These are phyloP conservation scores for Cinclus mexicanus DNA, from an alignment of 2,113 vertebrate genomes.

Conservation along the genomic window DNA sequence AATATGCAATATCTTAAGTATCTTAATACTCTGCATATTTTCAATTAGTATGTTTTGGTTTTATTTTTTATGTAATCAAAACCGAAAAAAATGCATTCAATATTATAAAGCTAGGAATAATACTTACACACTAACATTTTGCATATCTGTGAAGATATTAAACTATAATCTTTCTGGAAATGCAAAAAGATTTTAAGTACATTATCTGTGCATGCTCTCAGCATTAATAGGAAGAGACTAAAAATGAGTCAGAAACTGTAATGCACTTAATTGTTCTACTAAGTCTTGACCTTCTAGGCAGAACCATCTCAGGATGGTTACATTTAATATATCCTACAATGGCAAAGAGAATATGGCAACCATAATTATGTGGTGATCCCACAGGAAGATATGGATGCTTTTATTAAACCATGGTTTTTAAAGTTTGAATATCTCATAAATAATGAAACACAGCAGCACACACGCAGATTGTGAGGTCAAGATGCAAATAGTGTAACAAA, in stretches of 20 bases:
- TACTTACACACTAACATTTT: neutral
- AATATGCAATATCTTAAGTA: neutral
- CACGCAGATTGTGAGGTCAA: neutral
- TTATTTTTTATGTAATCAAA: neutral
- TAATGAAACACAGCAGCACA: neutral
- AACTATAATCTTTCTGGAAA: neutral
- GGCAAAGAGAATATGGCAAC: neutral
- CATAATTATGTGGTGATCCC: neutral
- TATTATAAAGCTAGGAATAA: neutral
- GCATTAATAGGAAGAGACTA: neutral
- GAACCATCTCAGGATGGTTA: neutral
- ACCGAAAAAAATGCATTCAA: neutral
- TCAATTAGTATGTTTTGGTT: neutral
- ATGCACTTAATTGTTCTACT: neutral
- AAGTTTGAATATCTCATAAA: neutral
- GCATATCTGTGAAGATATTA: neutral
- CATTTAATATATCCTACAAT: neutral
- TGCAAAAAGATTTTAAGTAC: neutral
- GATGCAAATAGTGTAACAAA: neutral
- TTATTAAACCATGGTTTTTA: neutral
- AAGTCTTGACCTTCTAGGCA: neutral
- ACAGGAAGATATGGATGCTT: neutral
- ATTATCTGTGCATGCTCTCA: neutral
- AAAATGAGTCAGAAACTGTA: neutral
- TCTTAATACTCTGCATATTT: neutral